These are phyloP conservation scores for Brachyrhaphis roseni DNA, from an alignment of 2,797 vertebrate genomes.

Conservation along the genomic window DNA sequence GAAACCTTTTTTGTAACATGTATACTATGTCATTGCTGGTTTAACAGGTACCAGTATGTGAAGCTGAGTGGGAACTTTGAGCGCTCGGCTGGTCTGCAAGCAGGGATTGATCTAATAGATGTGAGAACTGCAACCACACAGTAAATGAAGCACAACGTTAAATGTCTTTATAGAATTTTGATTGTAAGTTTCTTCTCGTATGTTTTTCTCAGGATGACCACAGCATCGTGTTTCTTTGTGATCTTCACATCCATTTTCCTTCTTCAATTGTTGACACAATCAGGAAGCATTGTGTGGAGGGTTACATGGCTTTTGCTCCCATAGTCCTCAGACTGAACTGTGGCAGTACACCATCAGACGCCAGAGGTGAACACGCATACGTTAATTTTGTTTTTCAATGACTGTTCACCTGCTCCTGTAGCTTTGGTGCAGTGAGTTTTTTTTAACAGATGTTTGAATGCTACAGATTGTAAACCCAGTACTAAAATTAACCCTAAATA, in stretches of 20 bases:
- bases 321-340: slow-evolving; percentile 93
- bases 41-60: slow-evolving; percentile 85
- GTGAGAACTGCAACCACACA: slow-evolving; percentile 71
- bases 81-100: slow-evolving; percentile 93
- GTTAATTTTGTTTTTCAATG: not conserved
- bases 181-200: not conserved
- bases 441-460: not conserved
- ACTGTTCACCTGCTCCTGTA: not conserved
- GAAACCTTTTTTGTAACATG: not conserved
- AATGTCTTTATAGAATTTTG: not conserved
- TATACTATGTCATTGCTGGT: not conserved
- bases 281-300: slow-evolving; percentile 94
- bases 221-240: slow-evolving; percentile 96
- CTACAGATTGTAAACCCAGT: not conserved
- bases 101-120: slow-evolving; percentile 87
- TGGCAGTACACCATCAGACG: slow-evolving; percentile 85
- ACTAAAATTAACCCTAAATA: not conserved
- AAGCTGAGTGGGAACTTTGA: slow-evolving; percentile 91
- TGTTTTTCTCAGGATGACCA: slow-evolving; percentile 84
- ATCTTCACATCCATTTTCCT: slow-evolving; percentile 95
- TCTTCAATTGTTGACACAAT: slow-evolving; percentile 86
- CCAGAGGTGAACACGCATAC: slow-evolving; percentile 80
- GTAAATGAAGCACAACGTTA: not conserved
- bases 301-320: slow-evolving; percentile 92
- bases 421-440: not conserved